Conservation (phyloP, 1,140 invertebrate species). For the Pogonomyrmex californicus region DNA sequence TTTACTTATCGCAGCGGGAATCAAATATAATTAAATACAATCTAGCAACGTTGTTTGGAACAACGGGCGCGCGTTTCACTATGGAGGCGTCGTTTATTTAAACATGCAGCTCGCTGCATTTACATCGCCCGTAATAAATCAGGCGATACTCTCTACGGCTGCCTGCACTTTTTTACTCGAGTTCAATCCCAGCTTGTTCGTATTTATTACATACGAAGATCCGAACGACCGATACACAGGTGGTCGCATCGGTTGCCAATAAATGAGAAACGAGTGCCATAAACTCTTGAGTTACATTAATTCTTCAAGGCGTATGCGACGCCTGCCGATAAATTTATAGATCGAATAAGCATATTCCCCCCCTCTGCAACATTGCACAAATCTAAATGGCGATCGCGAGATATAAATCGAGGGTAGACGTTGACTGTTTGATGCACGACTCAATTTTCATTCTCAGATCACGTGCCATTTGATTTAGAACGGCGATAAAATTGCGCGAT, state of each 20-base stretch:
- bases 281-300: conserved; percentile 47
- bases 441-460: conserved; percentile 48
- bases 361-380: background rate
- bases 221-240: conserved; percentile 14
- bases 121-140: conserved; percentile 50
- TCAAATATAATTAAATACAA: conserved; percentile 31
- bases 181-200: conserved; percentile 34
- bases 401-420: background rate
- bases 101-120: conserved; percentile 32
- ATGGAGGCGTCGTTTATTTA: conserved; percentile 27
- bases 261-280: conserved; percentile 47
- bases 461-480: background rate
- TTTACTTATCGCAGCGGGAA: background rate
- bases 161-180: conserved; percentile 9
- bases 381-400: background rate
- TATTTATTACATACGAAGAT: conserved; percentile 49
- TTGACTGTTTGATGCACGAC: background rate
- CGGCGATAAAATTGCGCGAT: background rate
- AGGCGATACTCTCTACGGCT: conserved; percentile 6
- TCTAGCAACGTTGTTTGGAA: background rate
- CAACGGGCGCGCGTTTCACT: conserved; percentile 3
- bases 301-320: conserved; percentile 30
- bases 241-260: conserved; percentile 9
- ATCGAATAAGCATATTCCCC: background rate
- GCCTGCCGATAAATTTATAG: conserved; percentile 22